phyloP scores from a whole-genome alignment of 2,113 vertebrate genomes.

The Riparia riparia region DNA sequence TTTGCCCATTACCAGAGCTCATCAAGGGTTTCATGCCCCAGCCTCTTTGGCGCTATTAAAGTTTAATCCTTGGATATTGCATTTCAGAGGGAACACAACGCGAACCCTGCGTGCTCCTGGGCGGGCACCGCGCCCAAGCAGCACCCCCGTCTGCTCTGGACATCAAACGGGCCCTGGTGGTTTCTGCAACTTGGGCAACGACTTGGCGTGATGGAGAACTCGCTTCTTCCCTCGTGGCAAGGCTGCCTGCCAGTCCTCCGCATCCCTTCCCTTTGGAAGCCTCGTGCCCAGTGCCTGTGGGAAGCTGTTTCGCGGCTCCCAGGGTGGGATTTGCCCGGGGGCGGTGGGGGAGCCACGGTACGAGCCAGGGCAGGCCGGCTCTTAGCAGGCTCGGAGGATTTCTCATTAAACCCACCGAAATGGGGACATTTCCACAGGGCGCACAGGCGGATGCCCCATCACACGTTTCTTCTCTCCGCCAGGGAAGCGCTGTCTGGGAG shows the following conservation, averaged over 20 bases:
- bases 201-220: background rate
- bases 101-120: accelerated
- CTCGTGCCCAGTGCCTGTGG: accelerated
- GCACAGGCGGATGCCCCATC: background rate
- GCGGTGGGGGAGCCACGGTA: background rate
- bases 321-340: accelerated
- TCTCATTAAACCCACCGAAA: background rate
- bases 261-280: background rate
- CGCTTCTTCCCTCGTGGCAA: background rate
- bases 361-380: background rate
- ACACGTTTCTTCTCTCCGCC: background rate
- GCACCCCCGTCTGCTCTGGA: accelerated
- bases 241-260: background rate
- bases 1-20: background rate
- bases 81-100: background rate
- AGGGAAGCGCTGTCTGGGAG: background rate
- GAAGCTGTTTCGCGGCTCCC: accelerated
- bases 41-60: conserved; percentile 29
- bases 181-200: background rate
- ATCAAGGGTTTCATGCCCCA: background rate
- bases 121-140: accelerated
- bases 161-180: background rate
- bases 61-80: background rate
- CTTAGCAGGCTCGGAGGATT: background rate
- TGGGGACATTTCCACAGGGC: accelerated